These are phyloP conservation scores for Lutraria lutraria DNA, from an alignment of 2,888 invertebrate genomes.

Conservation along the genomic window DNA sequence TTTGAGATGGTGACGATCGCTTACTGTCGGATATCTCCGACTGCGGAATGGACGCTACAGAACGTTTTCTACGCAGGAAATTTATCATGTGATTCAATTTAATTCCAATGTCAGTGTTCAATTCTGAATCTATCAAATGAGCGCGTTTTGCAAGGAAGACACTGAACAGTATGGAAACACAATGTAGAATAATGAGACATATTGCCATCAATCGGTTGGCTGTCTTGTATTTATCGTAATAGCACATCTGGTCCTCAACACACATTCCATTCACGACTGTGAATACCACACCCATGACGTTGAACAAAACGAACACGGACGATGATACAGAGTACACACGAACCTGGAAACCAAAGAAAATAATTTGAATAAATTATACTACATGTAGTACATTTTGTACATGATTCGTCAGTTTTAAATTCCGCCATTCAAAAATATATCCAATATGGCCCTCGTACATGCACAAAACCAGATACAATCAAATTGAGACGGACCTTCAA, in stretches of 20 bases:
- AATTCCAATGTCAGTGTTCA: conserved; percentile 54
- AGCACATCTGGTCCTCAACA: conserved; percentile 56
- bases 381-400: no score
- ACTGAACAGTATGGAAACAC: conserved; percentile 45
- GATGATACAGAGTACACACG: conserved; percentile 52
- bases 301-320: conserved; percentile 62
- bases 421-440: no score
- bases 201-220: conserved; percentile 59
- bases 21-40: conserved; percentile 13
- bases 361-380: neutral
- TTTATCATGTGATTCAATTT: conserved; percentile 50
- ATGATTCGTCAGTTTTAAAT: neutral
- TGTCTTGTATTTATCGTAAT: conserved; percentile 56
- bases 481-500: no score
- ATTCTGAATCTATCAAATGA: conserved; percentile 57
- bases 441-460: no score
- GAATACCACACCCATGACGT: conserved; percentile 68
- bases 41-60: neutral
- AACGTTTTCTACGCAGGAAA: conserved; percentile 11
- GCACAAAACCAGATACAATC: no score
- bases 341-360: conserved; percentile 48
- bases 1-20: conserved; percentile 21
- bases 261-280: conserved; percentile 61
- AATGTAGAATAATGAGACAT: conserved; percentile 48
- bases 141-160: conserved; percentile 56